These are phyloP conservation scores for Cotesia glomerata DNA, from an alignment of 1,140 invertebrate genomes.

Conservation along the genomic window DNA sequence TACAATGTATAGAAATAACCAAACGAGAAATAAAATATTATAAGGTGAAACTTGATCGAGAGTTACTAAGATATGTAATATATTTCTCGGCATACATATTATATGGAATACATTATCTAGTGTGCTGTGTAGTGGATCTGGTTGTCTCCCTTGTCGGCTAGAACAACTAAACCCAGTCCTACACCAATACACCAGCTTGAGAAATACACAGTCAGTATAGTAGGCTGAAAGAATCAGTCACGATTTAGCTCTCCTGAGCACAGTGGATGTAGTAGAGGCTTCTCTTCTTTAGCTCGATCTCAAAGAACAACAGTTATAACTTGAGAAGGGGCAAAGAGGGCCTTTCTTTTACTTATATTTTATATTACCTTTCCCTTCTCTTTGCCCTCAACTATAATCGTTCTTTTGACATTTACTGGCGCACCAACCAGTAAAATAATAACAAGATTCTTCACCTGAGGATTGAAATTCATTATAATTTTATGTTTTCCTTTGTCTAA, in stretches of 20 bases:
- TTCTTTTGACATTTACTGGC: slow-evolving; percentile 30
- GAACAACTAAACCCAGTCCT: not conserved
- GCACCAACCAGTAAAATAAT: not conserved
- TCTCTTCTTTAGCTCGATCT: not conserved
- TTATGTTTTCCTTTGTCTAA: not conserved
- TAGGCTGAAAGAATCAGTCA: slow-evolving; percentile 25
- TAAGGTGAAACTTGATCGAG: slow-evolving; percentile 1
- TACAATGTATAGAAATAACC: not conserved
- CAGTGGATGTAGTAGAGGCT: not conserved
- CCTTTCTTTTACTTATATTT: not conserved
- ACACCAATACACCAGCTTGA: not conserved
- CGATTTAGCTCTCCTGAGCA: slow-evolving; percentile 27
- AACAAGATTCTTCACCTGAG: not conserved
- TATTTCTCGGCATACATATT: not conserved
- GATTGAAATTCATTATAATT: not conserved
- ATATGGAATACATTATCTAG: not conserved
- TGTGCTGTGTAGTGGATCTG: not conserved
- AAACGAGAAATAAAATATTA: slow-evolving; percentile 1
- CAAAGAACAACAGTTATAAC: not conserved
- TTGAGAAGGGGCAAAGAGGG: slow-evolving; percentile 1
- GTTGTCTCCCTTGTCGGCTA: not conserved
- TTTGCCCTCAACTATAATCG: slow-evolving; percentile 23
- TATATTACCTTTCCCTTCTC: slow-evolving; percentile 18
- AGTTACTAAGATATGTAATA: not conserved
- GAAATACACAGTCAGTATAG: too few relatives aligned